Conservation (phyloP, 2,888 invertebrate genomes). For the Tenthredo scrophulariae region DNA sequence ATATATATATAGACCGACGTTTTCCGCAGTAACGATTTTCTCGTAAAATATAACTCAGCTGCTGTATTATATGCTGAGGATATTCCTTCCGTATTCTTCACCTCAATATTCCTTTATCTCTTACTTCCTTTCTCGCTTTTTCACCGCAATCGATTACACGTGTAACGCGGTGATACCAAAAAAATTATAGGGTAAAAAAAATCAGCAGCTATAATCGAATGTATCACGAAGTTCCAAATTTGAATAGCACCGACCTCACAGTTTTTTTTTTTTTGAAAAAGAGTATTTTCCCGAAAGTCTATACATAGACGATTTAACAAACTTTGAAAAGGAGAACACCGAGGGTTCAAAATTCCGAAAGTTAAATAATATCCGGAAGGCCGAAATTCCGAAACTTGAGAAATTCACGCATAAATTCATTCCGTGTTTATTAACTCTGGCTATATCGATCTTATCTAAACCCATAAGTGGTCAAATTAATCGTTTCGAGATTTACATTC, state of each 20-base stretch:
- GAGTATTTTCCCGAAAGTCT: no score
- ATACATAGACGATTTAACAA: background rate
- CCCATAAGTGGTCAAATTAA: no score
- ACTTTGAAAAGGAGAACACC: no score
- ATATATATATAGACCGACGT: background rate
- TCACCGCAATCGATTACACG: background rate
- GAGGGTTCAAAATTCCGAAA: no score
- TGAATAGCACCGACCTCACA: background rate
- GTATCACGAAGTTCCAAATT: background rate
- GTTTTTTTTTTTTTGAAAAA: no score
- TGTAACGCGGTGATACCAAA: background rate
- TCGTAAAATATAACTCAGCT: background rate
- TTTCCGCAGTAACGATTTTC: conserved; percentile 35
- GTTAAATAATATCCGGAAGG: no score
- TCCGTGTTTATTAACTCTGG: no score
- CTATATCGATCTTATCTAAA: no score
- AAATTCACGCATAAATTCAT: no score
- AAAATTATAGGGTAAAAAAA: background rate
- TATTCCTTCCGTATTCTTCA: background rate
- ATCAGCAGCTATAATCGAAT: no score
- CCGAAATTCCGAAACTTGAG: no score
- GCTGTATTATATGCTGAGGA: background rate
- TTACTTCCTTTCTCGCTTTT: background rate
- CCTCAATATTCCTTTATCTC: background rate
- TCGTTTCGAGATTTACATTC: no score